A percentile compares a stretch with the other conserved stretches of the same genome.
These are phyloP conservation scores for Polyploca ridens DNA, from an alignment of 2,888 invertebrate genomes.

Conservation along the genomic window DNA sequence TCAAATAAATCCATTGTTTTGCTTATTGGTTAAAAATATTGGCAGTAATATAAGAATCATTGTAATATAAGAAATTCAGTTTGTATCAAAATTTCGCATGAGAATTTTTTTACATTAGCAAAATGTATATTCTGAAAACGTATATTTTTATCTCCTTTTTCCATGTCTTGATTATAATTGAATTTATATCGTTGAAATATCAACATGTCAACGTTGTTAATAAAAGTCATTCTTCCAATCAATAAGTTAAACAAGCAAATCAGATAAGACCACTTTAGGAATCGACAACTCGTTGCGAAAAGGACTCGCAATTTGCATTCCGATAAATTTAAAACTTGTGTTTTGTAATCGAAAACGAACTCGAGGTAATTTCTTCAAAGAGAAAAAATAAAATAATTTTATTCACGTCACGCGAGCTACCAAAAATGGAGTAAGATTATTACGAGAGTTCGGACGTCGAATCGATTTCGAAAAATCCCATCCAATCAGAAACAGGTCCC, in stretches of 20 bases:
- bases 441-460: conserved; percentile 31
- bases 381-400: conserved; percentile 39
- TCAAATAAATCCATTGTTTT: conserved; percentile 23
- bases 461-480: conserved; percentile 46
- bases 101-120: too few species aligned
- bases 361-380: conserved; percentile 20
- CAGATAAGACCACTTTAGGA: conserved; percentile 22
- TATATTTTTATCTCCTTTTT: neutral
- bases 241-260: conserved; percentile 21
- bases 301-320: conserved; percentile 37
- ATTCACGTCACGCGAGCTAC: conserved; percentile 48
- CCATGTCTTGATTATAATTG: neutral
- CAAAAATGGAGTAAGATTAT: conserved; percentile 43
- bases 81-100: too few species aligned
- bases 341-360: conserved; percentile 39
- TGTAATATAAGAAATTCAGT: too few species aligned
- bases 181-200: neutral
- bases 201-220: neutral
- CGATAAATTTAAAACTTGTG: conserved; percentile 44
- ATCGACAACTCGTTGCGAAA: conserved; percentile 24
- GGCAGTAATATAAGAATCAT: too few species aligned
- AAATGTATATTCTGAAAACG: too few species aligned
- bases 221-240: conserved; percentile 16
- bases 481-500: conserved; percentile 38
- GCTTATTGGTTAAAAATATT: too few species aligned